Evolutionary conservation across 2,113 vertebrate genomes (phyloP).

Genomic region (Melanerpes aurifrons): DNA sequence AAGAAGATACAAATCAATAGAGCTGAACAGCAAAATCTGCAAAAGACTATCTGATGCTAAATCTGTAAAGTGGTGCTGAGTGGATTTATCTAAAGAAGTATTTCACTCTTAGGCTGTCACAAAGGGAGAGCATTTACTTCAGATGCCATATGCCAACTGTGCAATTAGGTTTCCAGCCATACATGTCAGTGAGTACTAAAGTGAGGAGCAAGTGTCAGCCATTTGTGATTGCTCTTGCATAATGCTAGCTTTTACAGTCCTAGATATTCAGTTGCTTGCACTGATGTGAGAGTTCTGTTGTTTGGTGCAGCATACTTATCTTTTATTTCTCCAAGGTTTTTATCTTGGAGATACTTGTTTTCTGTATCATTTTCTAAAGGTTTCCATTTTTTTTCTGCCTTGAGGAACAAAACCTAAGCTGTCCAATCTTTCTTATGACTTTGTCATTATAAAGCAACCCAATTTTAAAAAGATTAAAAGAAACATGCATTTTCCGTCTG

Average conservation of each 20-base stretch:
- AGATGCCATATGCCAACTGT: slow-evolving; percentile 26
- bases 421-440: neutral
- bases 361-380: neutral
- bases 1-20: slow-evolving; percentile 5
- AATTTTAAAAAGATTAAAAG: neutral
- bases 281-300: neutral
- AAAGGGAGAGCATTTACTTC: slow-evolving; percentile 26
- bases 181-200: neutral
- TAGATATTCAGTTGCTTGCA: neutral
- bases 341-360: neutral
- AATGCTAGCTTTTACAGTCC: neutral
- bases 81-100: slow-evolving; percentile 35
- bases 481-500: neutral
- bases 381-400: neutral
- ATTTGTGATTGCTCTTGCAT: neutral
- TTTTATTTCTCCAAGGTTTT: neutral
- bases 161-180: slow-evolving; percentile 28
- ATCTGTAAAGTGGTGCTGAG: slow-evolving; percentile 25
- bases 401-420: neutral
- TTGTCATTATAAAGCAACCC: neutral
- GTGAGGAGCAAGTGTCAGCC: neutral
- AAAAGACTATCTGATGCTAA: slow-evolving; percentile 22
- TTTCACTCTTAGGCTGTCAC: slow-evolving; percentile 28
- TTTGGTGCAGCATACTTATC: neutral
- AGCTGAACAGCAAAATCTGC: slow-evolving; percentile 23